Evolutionary conservation across 1,140 invertebrate species (phyloP), one percentile per base, ranked within the genome.

Genomic region (Aphaenogaster ashmeadi): DNA sequence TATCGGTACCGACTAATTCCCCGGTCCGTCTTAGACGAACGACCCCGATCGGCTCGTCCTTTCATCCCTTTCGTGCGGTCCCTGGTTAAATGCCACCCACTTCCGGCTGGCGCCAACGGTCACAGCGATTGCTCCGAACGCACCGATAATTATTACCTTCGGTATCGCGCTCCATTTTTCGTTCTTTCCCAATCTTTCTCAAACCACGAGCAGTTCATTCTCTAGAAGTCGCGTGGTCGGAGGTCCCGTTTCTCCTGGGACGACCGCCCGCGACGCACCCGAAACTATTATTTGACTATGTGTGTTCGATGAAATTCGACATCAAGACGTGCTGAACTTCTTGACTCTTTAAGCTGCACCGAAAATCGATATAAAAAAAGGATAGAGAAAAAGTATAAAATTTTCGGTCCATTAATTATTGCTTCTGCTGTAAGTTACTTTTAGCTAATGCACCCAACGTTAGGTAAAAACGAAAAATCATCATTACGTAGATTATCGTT

Each of bases 141-240:
- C 85, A 81, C 74, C 89, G 88, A 90, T 93, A 92, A 93, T 93
- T 90, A 92, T 91, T 90, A 74, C 87, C 85, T 91, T 90, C 88
- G 90, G 77, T 80, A 71, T 78, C 27, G 44, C 18, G 58, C 54
- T 71, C 38, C 54, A 71, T 38, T 87, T 91, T 90, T 83, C 54
- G 52, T 56, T 54, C 6, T 36, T 54, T 60, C 27, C 33, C 67
- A 58, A 72, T 27, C 7, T 38, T 60, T 50, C 33, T 50, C 33
- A 78, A 90, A 89, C 72, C 72, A 50, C 78, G 66, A 36, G 11
- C 38, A 64, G 21, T 41, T 81, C 47, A 50, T 79, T 78, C 52
- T 38, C 56, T 18, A 21, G 41, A 84, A 75, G 33, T 84, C 38
- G n/a, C 47, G 21, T 56, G 38, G 18, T 27, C 44, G 58, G 44